These are phyloP conservation scores for Acleris cristana DNA, from an alignment of 2,888 invertebrate species.

Conservation along the genomic window DNA sequence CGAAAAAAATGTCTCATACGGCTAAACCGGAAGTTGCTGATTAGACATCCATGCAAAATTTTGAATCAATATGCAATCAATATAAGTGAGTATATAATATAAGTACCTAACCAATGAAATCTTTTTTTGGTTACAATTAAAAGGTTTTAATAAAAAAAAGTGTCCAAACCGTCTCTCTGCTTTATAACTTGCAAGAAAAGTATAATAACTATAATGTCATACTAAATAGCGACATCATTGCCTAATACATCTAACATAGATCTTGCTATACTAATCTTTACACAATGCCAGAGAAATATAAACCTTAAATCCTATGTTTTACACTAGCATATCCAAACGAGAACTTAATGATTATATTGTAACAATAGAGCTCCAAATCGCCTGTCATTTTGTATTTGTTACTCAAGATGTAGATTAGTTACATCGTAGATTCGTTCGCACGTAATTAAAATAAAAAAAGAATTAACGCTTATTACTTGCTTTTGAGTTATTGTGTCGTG, in stretches of 20 bases:
- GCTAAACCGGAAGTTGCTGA: no score
- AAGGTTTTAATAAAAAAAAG: no score
- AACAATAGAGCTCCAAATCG: conserved; percentile 25
- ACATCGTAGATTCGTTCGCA: conserved; percentile 26
- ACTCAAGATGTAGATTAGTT: conserved; percentile 28
- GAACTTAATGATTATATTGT: conserved; percentile 22
- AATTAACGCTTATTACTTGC: conserved; percentile 14
- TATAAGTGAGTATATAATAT: no score
- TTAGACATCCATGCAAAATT: no score
- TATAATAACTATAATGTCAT: conserved; percentile 8
- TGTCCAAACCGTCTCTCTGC: no score
- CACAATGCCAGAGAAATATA: conserved; percentile 3
- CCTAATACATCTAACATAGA: conserved; percentile 4
- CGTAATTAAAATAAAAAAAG: conserved; percentile 17
- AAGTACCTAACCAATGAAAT: no score
- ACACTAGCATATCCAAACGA: not conserved
- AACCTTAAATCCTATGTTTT: not conserved
- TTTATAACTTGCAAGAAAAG: not conserved
- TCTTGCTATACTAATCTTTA: conserved; percentile 1
- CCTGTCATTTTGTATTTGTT: conserved; percentile 27
- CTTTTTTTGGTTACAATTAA: no score
- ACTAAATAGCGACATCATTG: conserved; percentile 20
- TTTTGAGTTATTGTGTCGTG: conserved; percentile 17
- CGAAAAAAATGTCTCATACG: no score
- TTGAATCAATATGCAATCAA: no score